These are phyloP conservation scores for Polydrusus tereticollis DNA, from an alignment of 2,888 invertebrate genomes.

Conservation along the genomic window DNA sequence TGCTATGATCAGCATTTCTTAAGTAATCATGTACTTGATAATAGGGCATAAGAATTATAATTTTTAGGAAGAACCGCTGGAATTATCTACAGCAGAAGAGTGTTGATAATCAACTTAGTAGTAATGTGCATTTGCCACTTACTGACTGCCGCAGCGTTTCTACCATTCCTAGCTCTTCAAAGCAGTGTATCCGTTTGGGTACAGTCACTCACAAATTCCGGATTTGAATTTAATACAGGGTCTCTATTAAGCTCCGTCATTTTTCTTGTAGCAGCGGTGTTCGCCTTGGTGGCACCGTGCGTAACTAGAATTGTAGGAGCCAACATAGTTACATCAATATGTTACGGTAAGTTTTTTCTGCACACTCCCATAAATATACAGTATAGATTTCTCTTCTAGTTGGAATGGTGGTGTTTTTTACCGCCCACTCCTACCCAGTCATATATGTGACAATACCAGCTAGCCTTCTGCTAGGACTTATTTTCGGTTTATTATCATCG, in stretches of 20 bases:
- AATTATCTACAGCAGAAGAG: slow-evolving; percentile 69
- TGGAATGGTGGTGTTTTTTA: slow-evolving; percentile 71
- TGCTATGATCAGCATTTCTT: no score
- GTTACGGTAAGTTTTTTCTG: slow-evolving; percentile 52
- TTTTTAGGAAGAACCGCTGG: slow-evolving; percentile 57
- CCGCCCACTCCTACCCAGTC: slow-evolving; percentile 70
- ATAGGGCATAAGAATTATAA: no score
- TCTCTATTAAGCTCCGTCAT: slow-evolving; percentile 75
- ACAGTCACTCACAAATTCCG: slow-evolving; percentile 57
- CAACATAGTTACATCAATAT: slow-evolving; percentile 49
- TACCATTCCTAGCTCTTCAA: slow-evolving; percentile 74
- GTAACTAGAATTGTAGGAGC: slow-evolving; percentile 49
- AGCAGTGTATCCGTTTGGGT: slow-evolving; percentile 69
- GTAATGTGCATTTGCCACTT: slow-evolving; percentile 73
- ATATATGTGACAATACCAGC: slow-evolving; percentile 72
- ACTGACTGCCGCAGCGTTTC: slow-evolving; percentile 74
- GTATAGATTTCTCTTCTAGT: slow-evolving; percentile 43
- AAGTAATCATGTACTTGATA: no score
- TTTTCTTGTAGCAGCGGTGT: slow-evolving; percentile 73
- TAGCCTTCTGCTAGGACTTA: slow-evolving; percentile 72
- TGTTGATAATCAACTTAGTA: slow-evolving; percentile 69
- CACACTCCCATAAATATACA: neutral
- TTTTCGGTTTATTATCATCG: slow-evolving; percentile 66
- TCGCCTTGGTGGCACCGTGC: slow-evolving; percentile 69
- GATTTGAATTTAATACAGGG: slow-evolving; percentile 64